Conservation (phyloP, 1,140 invertebrate species). For the Diabrotica virgifera region DNA sequence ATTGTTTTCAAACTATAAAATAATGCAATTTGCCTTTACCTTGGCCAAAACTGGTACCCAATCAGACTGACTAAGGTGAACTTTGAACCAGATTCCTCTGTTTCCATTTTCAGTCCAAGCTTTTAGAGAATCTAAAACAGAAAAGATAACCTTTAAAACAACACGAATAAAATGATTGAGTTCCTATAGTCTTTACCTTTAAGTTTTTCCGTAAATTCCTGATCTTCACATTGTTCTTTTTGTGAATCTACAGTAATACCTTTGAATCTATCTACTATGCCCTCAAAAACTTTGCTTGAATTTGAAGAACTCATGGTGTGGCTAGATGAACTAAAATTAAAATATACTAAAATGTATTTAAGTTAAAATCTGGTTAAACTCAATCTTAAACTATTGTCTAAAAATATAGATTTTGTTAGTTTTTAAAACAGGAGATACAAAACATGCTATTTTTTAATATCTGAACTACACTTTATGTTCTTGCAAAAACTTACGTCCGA, state of each 20-base stretch:
- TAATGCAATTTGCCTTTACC: conserved; percentile 43
- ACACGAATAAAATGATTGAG: background rate
- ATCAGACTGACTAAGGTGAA: conserved; percentile 63
- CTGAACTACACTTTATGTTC: too few species aligned
- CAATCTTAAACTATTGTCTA: too few species aligned
- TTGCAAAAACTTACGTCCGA: too few species aligned
- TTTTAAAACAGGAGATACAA: too few species aligned
- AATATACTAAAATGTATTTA: too few species aligned
- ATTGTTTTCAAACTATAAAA: conserved; percentile 4
- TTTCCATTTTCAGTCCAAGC: conserved; percentile 65
- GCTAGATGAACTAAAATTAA: too few species aligned
- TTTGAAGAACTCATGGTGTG: background rate
- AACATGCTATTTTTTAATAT: too few species aligned
- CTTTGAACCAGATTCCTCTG: conserved; percentile 81
- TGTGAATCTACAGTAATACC: conserved; percentile 66
- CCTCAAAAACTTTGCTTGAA: conserved; percentile 36
- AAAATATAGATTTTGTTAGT: too few species aligned
- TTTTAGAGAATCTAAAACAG: conserved; percentile 65
- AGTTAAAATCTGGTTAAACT: too few species aligned
- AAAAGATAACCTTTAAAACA: background rate
- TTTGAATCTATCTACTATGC: conserved; percentile 63
- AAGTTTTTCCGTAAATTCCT: conserved; percentile 55
- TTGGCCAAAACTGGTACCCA: conserved; percentile 76
- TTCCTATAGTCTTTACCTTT: conserved; percentile 50
- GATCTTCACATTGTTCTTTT: conserved; percentile 53